Evolutionary conservation across 2,888 invertebrate species (phyloP), one percentile per base, ranked within the genome.

Genomic region (Cepaea hortensis): DNA sequence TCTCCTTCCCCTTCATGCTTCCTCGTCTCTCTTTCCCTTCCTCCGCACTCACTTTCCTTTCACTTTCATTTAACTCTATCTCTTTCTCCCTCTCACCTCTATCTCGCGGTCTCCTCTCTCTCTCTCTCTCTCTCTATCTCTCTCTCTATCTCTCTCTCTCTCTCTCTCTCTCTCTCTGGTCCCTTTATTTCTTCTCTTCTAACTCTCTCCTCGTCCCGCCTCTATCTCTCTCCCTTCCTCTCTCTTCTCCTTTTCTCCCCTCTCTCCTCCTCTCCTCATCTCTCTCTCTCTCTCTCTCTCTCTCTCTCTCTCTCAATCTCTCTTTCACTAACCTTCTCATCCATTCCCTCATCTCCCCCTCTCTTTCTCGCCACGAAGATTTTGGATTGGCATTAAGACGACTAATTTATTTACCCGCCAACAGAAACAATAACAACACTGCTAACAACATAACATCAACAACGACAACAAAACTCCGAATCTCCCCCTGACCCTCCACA

Each of bases 221-320:
- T 46, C 70, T 70, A 46, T 35, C 48, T 46, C 48, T 46, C 48
- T 48, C 62, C 46, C 70, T 68, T 48, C 35, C 81, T 48, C 70
- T 82, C 70, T 70, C 20, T 70, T 20, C 48, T 35, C 35, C 81
- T 48, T n/a, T 70, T 68, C 46, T 46, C 50, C 20, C 70, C 81
- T 50, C 20, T 68, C 70, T 83, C 55, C 61, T 46, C 55, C n/a
- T 83, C 55, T 73, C 35, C 73, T 75, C 55, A 48, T 83, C 23
- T 73, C 83, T 83, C 48, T 83, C 75, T 75, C 18, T 72, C 73
- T 75, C 18, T 83, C 61, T 83, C 23, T 50, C 68, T 61, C 55
- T 83, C 83, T 83, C 23, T 68, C 23, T 75, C 18, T 50, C 77
- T 55, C 35, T 55, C 7, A 23, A 18, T 77, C 77, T 77, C 9